phyloP scores from a whole-genome alignment of 2,797 vertebrate genomes.

The Crenuchus spilurus region DNA sequence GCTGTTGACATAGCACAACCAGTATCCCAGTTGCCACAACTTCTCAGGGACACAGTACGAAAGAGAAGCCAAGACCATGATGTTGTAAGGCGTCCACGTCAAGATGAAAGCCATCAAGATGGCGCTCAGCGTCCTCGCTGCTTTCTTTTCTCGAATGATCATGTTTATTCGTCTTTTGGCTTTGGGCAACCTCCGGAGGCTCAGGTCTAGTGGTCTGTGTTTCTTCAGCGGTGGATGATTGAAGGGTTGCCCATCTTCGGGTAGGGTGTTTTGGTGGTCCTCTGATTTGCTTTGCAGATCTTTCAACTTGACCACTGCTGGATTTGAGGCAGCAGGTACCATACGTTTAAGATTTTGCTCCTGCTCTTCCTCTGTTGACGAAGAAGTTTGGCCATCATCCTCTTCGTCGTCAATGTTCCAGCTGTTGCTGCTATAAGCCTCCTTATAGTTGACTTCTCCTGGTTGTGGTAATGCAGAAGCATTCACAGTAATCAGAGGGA shows the following conservation, averaged over 20 bases:
- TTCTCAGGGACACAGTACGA: slow-evolving; percentile 77
- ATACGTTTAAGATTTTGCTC: slow-evolving; percentile 61
- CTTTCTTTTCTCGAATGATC: slow-evolving; percentile 82
- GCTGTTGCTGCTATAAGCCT: slow-evolving; percentile 63
- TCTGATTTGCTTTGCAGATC: slow-evolving; percentile 27
- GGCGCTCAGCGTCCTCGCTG: slow-evolving; percentile 78
- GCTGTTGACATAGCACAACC: slow-evolving; percentile 85
- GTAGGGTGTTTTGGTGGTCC: slow-evolving; percentile 12
- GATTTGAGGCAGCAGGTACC: slow-evolving; percentile 59
- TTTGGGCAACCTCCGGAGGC: slow-evolving; percentile 61
- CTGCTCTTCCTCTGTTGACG: slow-evolving; percentile 71
- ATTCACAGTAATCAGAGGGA: slow-evolving; percentile 12
- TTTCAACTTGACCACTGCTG: slow-evolving; percentile 57
- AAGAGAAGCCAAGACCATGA: slow-evolving; percentile 83
- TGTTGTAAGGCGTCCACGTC: slow-evolving; percentile 84
- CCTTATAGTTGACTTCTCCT: slow-evolving; percentile 41
- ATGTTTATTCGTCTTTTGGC: slow-evolving; percentile 68
- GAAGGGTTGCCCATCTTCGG: not conserved
- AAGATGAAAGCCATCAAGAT: slow-evolving; percentile 83
- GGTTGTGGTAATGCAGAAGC: slow-evolving; percentile 5
- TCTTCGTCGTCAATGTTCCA: slow-evolving; percentile 66
- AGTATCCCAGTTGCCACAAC: slow-evolving; percentile 83
- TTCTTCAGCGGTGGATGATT: slow-evolving; percentile 28
- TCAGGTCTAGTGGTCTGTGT: slow-evolving; percentile 29
- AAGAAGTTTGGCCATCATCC: slow-evolving; percentile 69